Evolutionary conservation across 2,888 invertebrate genomes (phyloP), one percentile per base, ranked within the genome.

Genomic region (Eristalinus aeneus): DNA sequence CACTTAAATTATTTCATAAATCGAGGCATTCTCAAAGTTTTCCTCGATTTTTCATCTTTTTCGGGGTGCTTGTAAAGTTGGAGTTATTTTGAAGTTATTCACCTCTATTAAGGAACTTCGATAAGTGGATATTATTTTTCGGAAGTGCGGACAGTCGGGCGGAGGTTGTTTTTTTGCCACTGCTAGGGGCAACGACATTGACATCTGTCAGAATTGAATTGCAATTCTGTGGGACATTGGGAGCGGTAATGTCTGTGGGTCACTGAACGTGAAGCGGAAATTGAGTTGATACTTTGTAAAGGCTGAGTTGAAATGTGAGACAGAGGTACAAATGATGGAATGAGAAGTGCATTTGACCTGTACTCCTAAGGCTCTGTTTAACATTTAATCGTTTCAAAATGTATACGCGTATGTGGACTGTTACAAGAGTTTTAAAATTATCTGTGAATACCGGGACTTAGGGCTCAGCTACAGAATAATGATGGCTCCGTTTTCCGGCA

Each of bases 1-100:
- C 67, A 67, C 67, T 67, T 67, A 67, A 67, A 20, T 54, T 34
- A 54, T 67, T 67, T 67, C 32, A 54, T 54, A 67, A 67, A 67
- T 67, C 53, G 67, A 67, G 67, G 32, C 53, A 54, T 67, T 67
- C 54, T 54, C 32, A 32, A 67, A 67, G 32, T 54, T 67, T 65
- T 20, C 6, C 46, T 16, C 11, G 27, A 16, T 65, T 67, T 67
- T 16, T 46, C 16, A 8, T 46, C 16, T 16, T 27, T 27, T 27
- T 27, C 27, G 27, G 46, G 16, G 46, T 67, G 16, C 20, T 54
- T 20, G 3, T 12, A 20, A 54, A 54, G 67, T 54, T 53, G 53
- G 32, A 54, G 67, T 67, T 67, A 54, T 67, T 67, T 54, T 54
- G 31, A 54, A 54, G 56, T 56, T 56, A 56, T 56, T 56, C 56